Percentiles rank a stretch among this genome's conserved stretches.
phyloP scores from a whole-genome alignment of 2,113 vertebrate genomes.

The Sylvicapra grimmia region DNA sequence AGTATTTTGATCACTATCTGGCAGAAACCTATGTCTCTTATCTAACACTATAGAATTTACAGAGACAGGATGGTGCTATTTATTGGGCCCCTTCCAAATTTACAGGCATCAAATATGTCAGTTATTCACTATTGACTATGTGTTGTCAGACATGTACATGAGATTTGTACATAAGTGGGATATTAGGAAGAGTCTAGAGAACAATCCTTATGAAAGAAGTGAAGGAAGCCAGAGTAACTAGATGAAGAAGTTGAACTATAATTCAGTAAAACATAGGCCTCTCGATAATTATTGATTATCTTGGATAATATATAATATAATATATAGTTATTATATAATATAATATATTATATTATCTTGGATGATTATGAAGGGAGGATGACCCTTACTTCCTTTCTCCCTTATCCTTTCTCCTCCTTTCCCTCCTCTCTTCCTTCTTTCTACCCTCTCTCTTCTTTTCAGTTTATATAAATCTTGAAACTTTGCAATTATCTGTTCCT shows the following conservation, averaged over 20 bases:
- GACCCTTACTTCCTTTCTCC: not conserved
- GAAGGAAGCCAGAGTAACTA: not conserved
- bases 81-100: not conserved
- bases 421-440: not conserved
- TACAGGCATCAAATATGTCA: not conserved
- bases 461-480: not conserved
- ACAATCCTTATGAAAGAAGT: accelerated
- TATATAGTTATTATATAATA: too few species aligned
- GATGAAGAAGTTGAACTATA: not conserved
- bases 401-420: not conserved
- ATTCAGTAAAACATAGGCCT: not conserved
- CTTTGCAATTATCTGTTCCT: not conserved
- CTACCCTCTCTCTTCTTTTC: not conserved
- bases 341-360: too few species aligned
- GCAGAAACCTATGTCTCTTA: not conserved
- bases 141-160: not conserved
- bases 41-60: not conserved
- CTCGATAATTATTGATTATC: not conserved
- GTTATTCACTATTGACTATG: not conserved
- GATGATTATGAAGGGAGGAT: not conserved
- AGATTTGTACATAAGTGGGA: not conserved
- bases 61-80: not conserved
- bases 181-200: not conserved
- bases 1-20: not conserved
- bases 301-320: not conserved